Evolutionary conservation across 2,888 invertebrate genomes (phyloP).

Genomic region (Yponomeuta malinellus): DNA sequence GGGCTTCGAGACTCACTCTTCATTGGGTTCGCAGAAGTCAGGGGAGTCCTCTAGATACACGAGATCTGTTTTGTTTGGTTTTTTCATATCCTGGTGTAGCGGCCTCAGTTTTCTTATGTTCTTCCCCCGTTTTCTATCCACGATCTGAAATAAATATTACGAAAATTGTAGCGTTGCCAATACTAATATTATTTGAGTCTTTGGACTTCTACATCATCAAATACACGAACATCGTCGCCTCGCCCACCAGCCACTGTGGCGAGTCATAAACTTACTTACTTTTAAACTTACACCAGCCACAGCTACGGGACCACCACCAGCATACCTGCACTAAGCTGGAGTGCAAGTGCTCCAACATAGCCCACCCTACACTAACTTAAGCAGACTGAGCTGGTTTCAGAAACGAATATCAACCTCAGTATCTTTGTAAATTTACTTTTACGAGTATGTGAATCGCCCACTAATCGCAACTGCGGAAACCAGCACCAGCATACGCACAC

Average conservation of each 20-base stretch:
- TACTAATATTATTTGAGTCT: too few relatives aligned
- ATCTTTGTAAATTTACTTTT: slow-evolving; percentile 52
- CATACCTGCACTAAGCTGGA: slow-evolving; percentile 93
- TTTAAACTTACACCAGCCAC: slow-evolving; percentile 77
- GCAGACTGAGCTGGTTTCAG: too few relatives aligned
- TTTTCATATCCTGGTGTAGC: slow-evolving; percentile 85
- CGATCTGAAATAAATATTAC: slow-evolving; percentile 55
- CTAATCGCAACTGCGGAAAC: slow-evolving; percentile 83
- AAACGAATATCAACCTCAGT: too few relatives aligned
- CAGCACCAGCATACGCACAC: slow-evolving; percentile 93
- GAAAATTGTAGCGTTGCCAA: not conserved
- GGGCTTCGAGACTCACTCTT: slow-evolving; percentile 77
- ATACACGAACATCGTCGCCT: too few relatives aligned
- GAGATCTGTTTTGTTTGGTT: slow-evolving; percentile 92
- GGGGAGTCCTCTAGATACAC: slow-evolving; percentile 94
- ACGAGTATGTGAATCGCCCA: slow-evolving; percentile 87
- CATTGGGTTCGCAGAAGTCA: slow-evolving; percentile 91
- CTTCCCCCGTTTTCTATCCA: slow-evolving; percentile 78
- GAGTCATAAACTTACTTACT: slow-evolving; percentile 42
- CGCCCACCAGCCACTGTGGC: too few relatives aligned
- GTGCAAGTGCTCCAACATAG: slow-evolving; percentile 34
- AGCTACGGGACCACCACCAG: slow-evolving; percentile 90
- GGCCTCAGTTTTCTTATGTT: slow-evolving; percentile 83
- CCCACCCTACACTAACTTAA: slow-evolving; percentile 35
- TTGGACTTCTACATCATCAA: too few relatives aligned